Evolutionary conservation across 2,888 invertebrate species (phyloP), one percentile per base, ranked within the genome.

Genomic region (Scaptomyza flava): DNA sequence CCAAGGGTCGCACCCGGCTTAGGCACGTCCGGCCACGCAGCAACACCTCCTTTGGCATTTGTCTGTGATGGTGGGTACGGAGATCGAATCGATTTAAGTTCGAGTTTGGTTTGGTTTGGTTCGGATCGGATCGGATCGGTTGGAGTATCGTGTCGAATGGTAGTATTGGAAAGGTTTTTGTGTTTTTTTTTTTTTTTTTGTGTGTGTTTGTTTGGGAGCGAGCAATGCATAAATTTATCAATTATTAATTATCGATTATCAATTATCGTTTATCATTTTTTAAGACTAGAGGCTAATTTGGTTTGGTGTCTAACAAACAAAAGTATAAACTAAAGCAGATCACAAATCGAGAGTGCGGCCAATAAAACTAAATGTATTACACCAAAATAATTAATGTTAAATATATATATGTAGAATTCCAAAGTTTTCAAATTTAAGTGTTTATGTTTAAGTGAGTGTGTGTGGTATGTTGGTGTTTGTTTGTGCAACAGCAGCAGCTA

Each of bases 21-120:
- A 90, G 96, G 96, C 89, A 96, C 95, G 93, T 97, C 97, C 90
- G 96, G 96, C 95, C 96, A 96, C 87, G 96, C 96, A 92, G 94
- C 93, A 93, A 95, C 95, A 92, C 95, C 95, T 93, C 95, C 95
- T 92, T 96, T 95, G 91, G 95, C 92, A 90, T 92, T 92, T 90
- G 92, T 91, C 92, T 92, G 76, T 71, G 51, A 50, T 67, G 11
- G 36, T 69, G 57, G 66, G 54, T 1, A 80, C 61, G 79, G 51
- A 60, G 70, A 46, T 51, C 57, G 53, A 27, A 50, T 63, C 70
- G 47, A 50, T 34, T 14, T 8, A 38, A 38, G 38, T 38, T 38
- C 34, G 20, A 34, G 33, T 48, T 34, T 17, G 9, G 20, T 34
- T 34, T 20, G 48, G 8, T 34, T 34, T 20, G 38, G 30, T 31